Percentiles rank a stretch among this genome's conserved stretches.
Conservation (phyloP, 2,888 invertebrate genomes). For the Hypsopygia costalis region DNA sequence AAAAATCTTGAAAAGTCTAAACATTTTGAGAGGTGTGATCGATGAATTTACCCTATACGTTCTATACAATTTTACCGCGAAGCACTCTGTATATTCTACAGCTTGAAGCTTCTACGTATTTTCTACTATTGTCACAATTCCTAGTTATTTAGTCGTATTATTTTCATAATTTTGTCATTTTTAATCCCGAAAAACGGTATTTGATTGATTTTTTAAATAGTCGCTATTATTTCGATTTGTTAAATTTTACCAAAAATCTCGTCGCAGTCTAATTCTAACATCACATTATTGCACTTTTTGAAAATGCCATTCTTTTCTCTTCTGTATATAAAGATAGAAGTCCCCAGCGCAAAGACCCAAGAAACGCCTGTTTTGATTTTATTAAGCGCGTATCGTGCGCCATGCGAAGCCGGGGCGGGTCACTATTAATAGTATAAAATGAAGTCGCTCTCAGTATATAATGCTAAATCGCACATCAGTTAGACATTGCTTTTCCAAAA, state of each 20-base stretch:
- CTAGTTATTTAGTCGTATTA: conserved; percentile 50
- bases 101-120: conserved; percentile 67
- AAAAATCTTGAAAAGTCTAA: no score
- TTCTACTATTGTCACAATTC: conserved; percentile 76
- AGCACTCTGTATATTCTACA: conserved; percentile 64
- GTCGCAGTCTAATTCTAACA: not conserved
- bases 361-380: no score
- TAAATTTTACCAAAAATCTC: not conserved
- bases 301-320: no score
- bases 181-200: conserved; percentile 1
- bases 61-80: conserved; percentile 44
- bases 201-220: conserved; percentile 5
- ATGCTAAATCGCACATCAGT: no score
- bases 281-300: no score
- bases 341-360: no score
- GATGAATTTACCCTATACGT: conserved; percentile 14
- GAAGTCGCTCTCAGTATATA: no score
- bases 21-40: conserved; percentile 4
- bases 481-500: no score
- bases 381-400: no score
- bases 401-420: no score
- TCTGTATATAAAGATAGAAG: no score
- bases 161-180: conserved; percentile 20
- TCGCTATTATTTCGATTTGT: conserved; percentile 2
- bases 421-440: no score